A percentile compares a stretch with the other conserved stretches of the same genome.
phyloP scores from a whole-genome alignment of 2,888 invertebrate species.

The Choristoneura rosaceana region DNA sequence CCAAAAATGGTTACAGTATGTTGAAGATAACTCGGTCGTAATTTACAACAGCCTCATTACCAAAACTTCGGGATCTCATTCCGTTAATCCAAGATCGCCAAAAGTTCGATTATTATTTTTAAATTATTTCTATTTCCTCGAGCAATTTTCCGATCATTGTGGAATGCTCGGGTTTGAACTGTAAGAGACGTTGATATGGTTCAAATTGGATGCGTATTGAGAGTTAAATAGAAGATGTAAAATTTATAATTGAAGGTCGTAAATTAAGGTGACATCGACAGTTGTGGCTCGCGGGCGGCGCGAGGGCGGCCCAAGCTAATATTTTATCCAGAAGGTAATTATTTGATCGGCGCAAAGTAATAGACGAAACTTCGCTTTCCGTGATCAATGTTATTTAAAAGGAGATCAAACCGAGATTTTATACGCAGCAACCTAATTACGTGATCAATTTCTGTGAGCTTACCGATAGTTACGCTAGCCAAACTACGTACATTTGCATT shows the following conservation, averaged over 20 bases:
- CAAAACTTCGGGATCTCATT: constrained; percentile 10
- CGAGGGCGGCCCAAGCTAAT: constrained; percentile 71
- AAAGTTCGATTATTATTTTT: constrained; percentile 44
- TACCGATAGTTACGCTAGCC: constrained; percentile 8
- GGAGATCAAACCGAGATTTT: neutral
- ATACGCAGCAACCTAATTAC: constrained; percentile 28
- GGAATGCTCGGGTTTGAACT: constrained; percentile 27
- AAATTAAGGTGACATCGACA: constrained; percentile 86
- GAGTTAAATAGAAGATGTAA: constrained; percentile 66
- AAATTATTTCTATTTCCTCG: constrained; percentile 46
- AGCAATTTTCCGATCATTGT: constrained; percentile 46
- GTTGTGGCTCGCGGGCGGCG: constrained; percentile 75
- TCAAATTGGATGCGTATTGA: constrained; percentile 19
- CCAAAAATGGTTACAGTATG: constrained; percentile 44
- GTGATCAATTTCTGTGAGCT: constrained; percentile 22
- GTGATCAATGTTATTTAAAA: constrained; percentile 45
- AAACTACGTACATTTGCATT: constrained; percentile 19
- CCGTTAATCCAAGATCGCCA: constrained; percentile 27
- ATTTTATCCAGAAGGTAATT: constrained; percentile 83
- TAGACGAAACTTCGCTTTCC: constrained; percentile 60
- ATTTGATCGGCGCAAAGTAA: constrained; percentile 75
- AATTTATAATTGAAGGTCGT: constrained; percentile 85
- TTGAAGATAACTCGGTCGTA: neutral
- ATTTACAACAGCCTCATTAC: neutral
- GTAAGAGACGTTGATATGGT: constrained; percentile 19